Evolutionary conservation across 1,140 invertebrate species (phyloP).

Genomic region (Mya arenaria): DNA sequence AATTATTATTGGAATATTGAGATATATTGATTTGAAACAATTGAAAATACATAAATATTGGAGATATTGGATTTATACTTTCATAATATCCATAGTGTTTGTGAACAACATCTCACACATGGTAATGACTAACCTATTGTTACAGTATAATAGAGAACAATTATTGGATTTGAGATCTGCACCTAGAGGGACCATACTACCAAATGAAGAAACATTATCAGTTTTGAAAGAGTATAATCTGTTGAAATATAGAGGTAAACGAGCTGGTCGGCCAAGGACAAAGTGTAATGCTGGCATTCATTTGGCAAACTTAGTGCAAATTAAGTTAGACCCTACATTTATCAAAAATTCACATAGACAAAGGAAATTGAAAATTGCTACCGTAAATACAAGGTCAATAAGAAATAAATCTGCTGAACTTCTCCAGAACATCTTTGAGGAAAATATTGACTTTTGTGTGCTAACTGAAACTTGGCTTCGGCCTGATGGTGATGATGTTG

Average conservation of each 20-base stretch:
- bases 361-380: background rate
- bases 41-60: background rate
- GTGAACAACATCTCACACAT: background rate
- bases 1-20: conserved; percentile 4
- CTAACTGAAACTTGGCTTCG: conserved; percentile 12
- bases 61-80: background rate
- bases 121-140: background rate
- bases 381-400: conserved; percentile 15
- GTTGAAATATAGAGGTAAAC: conserved; percentile 6
- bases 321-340: background rate
- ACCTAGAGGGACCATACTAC: background rate
- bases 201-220: background rate
- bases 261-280: conserved; percentile 1
- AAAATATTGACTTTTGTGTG: conserved; percentile 7
- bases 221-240: background rate
- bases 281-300: background rate
- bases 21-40: background rate
- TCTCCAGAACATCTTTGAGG: background rate
- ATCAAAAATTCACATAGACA: background rate
- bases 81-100: background rate
- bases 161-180: background rate
- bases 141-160: conserved; percentile 3
- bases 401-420: conserved; percentile 6
- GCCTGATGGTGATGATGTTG: conserved; percentile 16
- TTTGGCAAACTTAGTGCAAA: background rate